Evolutionary conservation across 2,113 vertebrate genomes (phyloP).

Genomic region (Siphamia tubifer): DNA sequence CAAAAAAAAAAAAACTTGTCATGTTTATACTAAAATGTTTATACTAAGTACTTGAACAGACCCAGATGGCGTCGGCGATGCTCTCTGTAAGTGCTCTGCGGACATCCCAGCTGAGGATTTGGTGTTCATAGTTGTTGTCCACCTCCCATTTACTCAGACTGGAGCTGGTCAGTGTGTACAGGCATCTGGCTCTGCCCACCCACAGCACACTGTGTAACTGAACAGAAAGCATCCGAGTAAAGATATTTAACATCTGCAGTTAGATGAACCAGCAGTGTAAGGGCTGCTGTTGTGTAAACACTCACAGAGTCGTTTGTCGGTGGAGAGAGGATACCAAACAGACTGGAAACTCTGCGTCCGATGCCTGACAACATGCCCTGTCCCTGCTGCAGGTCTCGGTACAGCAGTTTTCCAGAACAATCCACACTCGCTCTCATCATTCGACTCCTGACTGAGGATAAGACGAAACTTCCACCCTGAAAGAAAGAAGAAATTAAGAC

Average conservation of each 20-base stretch:
- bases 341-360: conserved; percentile 90
- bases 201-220: conserved; percentile 90
- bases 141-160: conserved; percentile 92
- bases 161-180: conserved; percentile 88
- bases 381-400: conserved; percentile 84
- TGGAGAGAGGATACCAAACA: conserved; percentile 92
- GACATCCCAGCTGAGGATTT: conserved; percentile 87
- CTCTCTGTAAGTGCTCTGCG: conserved; percentile 83
- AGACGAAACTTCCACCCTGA: conserved; percentile 89
- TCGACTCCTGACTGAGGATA: conserved; percentile 84
- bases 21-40: too few species aligned
- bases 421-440: conserved; percentile 84
- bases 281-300: not conserved
- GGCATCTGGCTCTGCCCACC: conserved; percentile 77
- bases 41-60: conserved; percentile 66
- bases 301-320: conserved; percentile 85
- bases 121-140: conserved; percentile 85
- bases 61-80: conserved; percentile 93
- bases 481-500: not conserved
- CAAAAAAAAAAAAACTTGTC: too few species aligned
- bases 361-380: conserved; percentile 95
- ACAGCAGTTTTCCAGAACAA: conserved; percentile 84
- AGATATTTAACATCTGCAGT: not conserved
- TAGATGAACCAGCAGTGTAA: not conserved
- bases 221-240: not conserved